Percentiles rank a stretch among this genome's conserved stretches.
phyloP scores from a whole-genome alignment of 2,797 vertebrate species.

The Sebastes aleutianus region DNA sequence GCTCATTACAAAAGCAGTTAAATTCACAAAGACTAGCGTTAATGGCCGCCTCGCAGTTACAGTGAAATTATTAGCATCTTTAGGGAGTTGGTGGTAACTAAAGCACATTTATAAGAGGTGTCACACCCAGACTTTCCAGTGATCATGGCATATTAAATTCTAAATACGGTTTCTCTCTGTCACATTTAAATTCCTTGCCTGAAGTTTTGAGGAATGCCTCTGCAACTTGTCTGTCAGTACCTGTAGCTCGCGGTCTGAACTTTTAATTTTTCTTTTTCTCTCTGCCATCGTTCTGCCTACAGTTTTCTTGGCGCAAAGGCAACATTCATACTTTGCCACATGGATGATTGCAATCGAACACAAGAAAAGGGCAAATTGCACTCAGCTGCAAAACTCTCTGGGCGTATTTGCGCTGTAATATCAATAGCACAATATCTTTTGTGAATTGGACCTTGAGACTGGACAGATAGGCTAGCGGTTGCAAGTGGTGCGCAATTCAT shows the following conservation, averaged over 20 bases:
- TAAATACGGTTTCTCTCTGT: neutral
- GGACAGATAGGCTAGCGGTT: no score
- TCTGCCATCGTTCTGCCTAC: neutral
- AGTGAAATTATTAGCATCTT: neutral
- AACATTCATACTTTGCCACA: neutral
- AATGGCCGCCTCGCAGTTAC: neutral
- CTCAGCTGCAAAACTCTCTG: no score
- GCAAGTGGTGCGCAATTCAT: no score
- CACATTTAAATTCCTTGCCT: neutral
- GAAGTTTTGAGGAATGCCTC: neutral
- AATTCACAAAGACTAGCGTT: neutral
- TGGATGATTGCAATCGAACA: no score
- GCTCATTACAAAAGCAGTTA: neutral
- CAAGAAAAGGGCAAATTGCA: no score
- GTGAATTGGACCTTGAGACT: no score
- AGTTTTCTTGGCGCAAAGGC: neutral
- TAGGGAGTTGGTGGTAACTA: neutral
- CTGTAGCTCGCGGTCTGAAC: neutral
- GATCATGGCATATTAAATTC: neutral
- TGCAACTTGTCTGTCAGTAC: neutral
- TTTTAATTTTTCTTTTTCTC: neutral
- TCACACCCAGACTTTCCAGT: neutral
- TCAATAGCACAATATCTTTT: no score
- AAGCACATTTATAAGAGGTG: neutral
- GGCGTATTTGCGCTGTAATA: no score